These are phyloP conservation scores for Drosophila antonietae DNA, from an alignment of 2,888 invertebrate species.

Conservation along the genomic window DNA sequence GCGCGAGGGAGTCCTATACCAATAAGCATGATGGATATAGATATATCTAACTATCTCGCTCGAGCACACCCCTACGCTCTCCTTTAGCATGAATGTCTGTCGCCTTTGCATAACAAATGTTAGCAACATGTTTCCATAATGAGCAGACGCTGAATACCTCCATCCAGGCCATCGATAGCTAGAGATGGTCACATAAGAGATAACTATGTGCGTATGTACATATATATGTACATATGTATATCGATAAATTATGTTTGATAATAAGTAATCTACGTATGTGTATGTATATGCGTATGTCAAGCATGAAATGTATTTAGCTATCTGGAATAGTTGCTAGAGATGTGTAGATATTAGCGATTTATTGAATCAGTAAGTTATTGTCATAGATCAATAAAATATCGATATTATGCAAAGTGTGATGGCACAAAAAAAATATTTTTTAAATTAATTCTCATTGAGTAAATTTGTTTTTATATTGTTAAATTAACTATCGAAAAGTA, in stretches of 20 bases:
- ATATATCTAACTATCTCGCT: conserved; percentile 32
- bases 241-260: neutral
- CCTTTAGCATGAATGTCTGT: conserved; percentile 59
- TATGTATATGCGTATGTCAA: neutral
- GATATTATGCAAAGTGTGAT: neutral
- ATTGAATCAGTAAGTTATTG: neutral
- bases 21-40: conserved; percentile 69
- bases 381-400: neutral
- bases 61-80: neutral
- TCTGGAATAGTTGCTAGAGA: neutral
- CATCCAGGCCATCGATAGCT: neutral
- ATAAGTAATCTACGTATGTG: neutral
- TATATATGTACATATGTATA: neutral
- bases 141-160: conserved; percentile 36
- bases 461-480: no score
- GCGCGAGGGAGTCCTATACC: conserved; percentile 15
- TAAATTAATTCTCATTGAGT: neutral
- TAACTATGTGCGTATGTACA: neutral
- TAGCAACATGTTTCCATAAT: conserved; percentile 77
- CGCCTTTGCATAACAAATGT: conserved; percentile 77
- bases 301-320: neutral
- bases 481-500: no score
- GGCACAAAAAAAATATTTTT: no score
- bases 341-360: neutral
- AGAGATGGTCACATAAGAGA: conserved; percentile 4